Conservation (phyloP, 1,140 invertebrate genomes). For the Choristoneura fumiferana region DNA sequence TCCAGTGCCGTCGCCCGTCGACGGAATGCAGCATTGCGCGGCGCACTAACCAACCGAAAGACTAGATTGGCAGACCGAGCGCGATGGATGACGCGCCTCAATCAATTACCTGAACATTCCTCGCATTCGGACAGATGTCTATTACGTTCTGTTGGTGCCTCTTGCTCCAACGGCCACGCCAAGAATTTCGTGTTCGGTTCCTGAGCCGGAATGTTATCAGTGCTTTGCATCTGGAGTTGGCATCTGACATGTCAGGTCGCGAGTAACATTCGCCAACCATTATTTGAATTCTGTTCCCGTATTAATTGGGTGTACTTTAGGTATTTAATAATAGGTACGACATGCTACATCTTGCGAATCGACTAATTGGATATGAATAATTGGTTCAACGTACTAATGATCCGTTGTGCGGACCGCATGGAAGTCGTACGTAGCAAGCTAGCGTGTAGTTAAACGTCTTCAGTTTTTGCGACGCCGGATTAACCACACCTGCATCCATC, state of each 20-base stretch:
- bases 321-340: slow-evolving; percentile 29
- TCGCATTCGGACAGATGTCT: slow-evolving; percentile 56
- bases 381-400: slow-evolving; percentile 40
- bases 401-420: slow-evolving; percentile 33
- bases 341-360: slow-evolving; percentile 45
- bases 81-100: slow-evolving; percentile 62
- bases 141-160: slow-evolving; percentile 18
- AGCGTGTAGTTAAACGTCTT: slow-evolving; percentile 30
- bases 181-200: slow-evolving; percentile 70
- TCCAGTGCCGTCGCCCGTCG: slow-evolving; percentile 45
- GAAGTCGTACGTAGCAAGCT: slow-evolving; percentile 22
- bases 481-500: slow-evolving; percentile 1
- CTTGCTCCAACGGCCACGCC: slow-evolving; percentile 24
- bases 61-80: slow-evolving; percentile 49
- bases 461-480: slow-evolving; percentile 20
- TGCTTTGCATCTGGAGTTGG: slow-evolving; percentile 58
- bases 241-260: slow-evolving; percentile 58
- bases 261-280: slow-evolving; percentile 56
- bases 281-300: slow-evolving; percentile 54
- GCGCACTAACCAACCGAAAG: slow-evolving; percentile 37
- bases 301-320: background rate
- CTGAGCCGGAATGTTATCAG: slow-evolving; percentile 71
- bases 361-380: slow-evolving; percentile 58
- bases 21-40: slow-evolving; percentile 65
- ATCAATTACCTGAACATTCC: slow-evolving; percentile 63